Percentiles rank a stretch among this genome's conserved stretches.
Conservation (phyloP, 2,113 vertebrate species). For the Scartelaos histophorus region DNA sequence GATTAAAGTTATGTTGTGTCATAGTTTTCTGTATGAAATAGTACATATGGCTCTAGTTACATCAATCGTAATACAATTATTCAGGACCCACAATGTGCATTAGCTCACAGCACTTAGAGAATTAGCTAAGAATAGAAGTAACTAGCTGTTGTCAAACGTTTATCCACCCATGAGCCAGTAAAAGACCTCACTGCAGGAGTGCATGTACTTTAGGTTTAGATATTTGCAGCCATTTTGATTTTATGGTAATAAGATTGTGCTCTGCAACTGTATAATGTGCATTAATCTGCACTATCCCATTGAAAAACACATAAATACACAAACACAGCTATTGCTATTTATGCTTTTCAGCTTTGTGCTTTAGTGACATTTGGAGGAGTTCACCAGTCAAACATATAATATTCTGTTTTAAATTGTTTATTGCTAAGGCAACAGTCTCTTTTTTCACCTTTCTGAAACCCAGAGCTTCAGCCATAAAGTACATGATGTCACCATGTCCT, state of each 20-base stretch:
- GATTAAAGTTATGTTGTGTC: neutral
- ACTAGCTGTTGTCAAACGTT: neutral
- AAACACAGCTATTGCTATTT: too few relatives aligned
- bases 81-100: neutral
- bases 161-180: neutral
- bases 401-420: too few relatives aligned
- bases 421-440: neutral
- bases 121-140: neutral
- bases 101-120: neutral
- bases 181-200: neutral
- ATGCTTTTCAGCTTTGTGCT: too few relatives aligned
- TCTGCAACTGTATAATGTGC: neutral
- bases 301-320: too few relatives aligned
- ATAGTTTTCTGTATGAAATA: slow-evolving; percentile 22
- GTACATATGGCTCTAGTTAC: slow-evolving; percentile 52
- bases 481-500: slow-evolving; percentile 4
- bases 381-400: too few relatives aligned
- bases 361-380: too few relatives aligned
- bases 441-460: neutral
- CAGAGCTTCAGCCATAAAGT: neutral
- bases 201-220: neutral
- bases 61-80: neutral
- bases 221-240: neutral
- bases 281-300: neutral
- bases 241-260: neutral